These are phyloP conservation scores for Colaptes auratus DNA, from an alignment of 2,113 vertebrate genomes.

Conservation along the genomic window DNA sequence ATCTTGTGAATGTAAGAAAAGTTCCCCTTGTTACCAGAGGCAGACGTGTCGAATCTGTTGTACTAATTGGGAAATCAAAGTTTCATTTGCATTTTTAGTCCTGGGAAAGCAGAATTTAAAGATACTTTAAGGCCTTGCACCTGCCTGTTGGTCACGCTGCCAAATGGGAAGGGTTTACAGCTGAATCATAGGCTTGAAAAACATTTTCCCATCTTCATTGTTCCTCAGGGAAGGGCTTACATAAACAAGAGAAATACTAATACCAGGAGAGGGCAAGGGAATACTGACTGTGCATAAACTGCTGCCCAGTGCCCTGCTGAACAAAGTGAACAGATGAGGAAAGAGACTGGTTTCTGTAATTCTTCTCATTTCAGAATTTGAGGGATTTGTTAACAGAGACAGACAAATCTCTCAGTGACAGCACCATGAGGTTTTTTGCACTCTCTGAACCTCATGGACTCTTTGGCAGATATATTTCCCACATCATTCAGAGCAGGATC, in stretches of 20 bases:
- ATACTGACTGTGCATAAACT: background rate
- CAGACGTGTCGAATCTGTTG: constrained; percentile 35
- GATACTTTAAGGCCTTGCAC: constrained; percentile 27
- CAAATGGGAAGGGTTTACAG: constrained; percentile 36
- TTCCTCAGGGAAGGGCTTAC: constrained; percentile 43
- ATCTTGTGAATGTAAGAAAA: background rate
- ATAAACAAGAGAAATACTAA: background rate
- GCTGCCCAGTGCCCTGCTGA: background rate
- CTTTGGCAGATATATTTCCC: background rate
- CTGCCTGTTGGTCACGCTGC: constrained; percentile 48
- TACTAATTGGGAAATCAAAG: constrained; percentile 59
- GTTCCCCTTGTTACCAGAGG: background rate
- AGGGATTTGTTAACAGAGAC: background rate
- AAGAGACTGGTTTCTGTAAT: background rate
- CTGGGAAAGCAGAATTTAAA: constrained; percentile 37
- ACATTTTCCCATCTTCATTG: constrained; percentile 47
- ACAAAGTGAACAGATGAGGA: background rate
- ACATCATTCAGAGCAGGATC: rapidly evolving
- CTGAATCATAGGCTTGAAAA: constrained; percentile 50
- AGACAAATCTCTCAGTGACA: background rate
- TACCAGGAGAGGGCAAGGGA: background rate
- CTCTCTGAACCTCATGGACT: background rate
- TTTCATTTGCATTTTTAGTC: constrained; percentile 45
- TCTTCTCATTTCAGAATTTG: background rate
- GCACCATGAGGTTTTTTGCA: background rate